Evolutionary conservation across 2,113 vertebrate species (phyloP).

Genomic region (Engystomops pustulosus): DNA sequence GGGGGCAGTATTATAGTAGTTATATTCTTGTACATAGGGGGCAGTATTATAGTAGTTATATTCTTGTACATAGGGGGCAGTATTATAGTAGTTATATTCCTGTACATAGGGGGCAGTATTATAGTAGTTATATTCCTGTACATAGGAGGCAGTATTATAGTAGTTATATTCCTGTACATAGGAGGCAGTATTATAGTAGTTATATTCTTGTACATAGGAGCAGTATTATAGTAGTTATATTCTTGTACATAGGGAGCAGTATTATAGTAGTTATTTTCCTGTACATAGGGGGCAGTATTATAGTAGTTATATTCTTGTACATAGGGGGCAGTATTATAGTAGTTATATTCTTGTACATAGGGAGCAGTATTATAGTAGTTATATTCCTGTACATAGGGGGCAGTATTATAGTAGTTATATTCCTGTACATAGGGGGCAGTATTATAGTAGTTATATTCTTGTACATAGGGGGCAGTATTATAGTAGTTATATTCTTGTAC

Average conservation of each 20-base stretch:
- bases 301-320: neutral
- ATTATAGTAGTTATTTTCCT: neutral
- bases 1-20: neutral
- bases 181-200: neutral
- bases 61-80: too few species aligned
- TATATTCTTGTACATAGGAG: neutral
- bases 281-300: neutral
- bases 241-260: neutral
- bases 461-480: neutral
- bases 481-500: constrained; percentile 1
- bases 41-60: too few species aligned
- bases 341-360: neutral
- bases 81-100: too few species aligned
- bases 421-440: neutral
- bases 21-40: constrained; percentile 2
- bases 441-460: neutral
- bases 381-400: neutral
- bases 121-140: too few species aligned
- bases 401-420: neutral
- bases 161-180: constrained; percentile 13
- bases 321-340: neutral
- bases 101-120: too few species aligned
- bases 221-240: neutral
- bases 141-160: neutral
- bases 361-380: neutral